Evolutionary conservation across 2,797 vertebrate species (phyloP).

Genomic region (Liparis tanakae): DNA sequence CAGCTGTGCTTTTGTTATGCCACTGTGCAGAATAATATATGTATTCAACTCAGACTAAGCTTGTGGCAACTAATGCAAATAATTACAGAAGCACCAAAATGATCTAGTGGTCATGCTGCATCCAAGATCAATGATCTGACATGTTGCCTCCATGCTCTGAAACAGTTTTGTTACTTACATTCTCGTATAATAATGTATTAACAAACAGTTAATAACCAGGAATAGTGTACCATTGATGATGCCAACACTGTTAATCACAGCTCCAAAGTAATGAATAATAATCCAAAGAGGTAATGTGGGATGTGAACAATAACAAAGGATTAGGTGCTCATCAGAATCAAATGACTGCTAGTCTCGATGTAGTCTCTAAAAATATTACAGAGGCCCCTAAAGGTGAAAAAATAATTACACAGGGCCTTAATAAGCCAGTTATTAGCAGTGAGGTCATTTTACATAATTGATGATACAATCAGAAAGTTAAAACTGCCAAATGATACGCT

Average conservation of each 20-base stretch:
- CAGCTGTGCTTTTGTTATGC: not conserved
- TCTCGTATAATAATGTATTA: not conserved
- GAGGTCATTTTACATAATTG: conserved; percentile 35
- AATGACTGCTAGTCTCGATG: not conserved
- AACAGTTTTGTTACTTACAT: not conserved
- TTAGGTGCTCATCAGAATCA: conserved; percentile 13
- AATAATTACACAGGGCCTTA: conserved; percentile 14
- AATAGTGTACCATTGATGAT: not conserved
- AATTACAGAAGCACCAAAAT: not conserved
- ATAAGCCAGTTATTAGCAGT: conserved; percentile 25
- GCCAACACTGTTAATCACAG: not conserved
- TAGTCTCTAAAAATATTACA: conserved; percentile 10
- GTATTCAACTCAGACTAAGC: not conserved
- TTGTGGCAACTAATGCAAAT: not conserved
- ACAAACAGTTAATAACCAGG: not conserved
- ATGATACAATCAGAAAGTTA: conserved; percentile 34
- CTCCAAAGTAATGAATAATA: conserved; percentile 6
- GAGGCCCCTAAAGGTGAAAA: conserved; percentile 5
- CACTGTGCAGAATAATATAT: not conserved
- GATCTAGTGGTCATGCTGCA: not conserved
- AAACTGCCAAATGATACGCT: conserved; percentile 2
- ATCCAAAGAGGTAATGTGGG: conserved; percentile 24
- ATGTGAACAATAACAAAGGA: conserved; percentile 24
- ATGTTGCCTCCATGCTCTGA: not conserved
- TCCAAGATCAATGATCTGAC: not conserved